Conservation (phyloP, 2,888 invertebrate species). For the Lysandra bellargus region DNA sequence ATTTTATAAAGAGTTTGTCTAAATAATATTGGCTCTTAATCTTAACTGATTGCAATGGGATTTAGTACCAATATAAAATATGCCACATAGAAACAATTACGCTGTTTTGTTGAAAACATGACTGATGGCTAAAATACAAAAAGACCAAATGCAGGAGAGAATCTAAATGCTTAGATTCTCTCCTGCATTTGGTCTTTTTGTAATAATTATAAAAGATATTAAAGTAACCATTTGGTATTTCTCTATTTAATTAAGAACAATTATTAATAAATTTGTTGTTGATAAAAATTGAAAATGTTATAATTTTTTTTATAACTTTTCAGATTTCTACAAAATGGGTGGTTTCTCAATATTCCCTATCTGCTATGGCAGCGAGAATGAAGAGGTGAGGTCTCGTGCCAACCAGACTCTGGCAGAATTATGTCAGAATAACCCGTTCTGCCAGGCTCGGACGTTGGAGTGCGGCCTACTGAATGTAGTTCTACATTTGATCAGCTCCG, state of each 20-base stretch:
- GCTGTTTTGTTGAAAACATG: no score
- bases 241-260: not conserved
- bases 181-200: no score
- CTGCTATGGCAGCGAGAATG: constrained; percentile 83
- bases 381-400: constrained; percentile 82
- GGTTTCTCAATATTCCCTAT: constrained; percentile 87
- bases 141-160: no score
- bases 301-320: constrained; percentile 38
- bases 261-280: not conserved
- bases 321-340: constrained; percentile 92
- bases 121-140: no score
- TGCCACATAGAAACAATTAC: no score
- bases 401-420: constrained; percentile 88
- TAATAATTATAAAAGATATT: no score
- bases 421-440: constrained; percentile 92
- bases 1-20: no score
- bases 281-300: not conserved
- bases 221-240: no score
- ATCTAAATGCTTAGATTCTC: no score
- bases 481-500: constrained; percentile 79
- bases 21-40: no score
- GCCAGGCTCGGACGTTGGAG: constrained; percentile 86
- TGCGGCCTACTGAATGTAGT: constrained; percentile 83
- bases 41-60: no score
- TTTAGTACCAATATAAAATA: no score